A percentile compares a stretch with the other conserved stretches of the same genome.
Evolutionary conservation across 2,797 vertebrate species (phyloP).

Genomic region (Aulostomus chinensis): DNA sequence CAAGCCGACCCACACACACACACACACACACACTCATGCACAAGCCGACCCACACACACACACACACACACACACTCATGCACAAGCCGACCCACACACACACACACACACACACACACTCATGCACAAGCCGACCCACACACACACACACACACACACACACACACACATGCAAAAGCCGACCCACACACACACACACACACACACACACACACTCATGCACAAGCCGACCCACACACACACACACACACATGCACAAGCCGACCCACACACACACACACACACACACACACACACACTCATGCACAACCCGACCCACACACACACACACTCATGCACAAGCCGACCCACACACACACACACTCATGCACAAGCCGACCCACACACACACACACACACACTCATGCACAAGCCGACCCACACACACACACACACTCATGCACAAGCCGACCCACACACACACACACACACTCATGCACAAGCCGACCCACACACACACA

Average conservation of each 20-base stretch:
- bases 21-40: too few species aligned
- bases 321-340: neutral
- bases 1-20: too few species aligned
- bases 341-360: too few species aligned
- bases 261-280: conserved; percentile 22
- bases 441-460: too few species aligned
- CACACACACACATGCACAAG: too few species aligned
- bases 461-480: too few species aligned
- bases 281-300: conserved; percentile 19
- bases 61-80: conserved; percentile 4
- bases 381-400: conserved; percentile 21
- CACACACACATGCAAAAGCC: neutral
- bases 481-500: conserved; percentile 22
- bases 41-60: conserved; percentile 33
- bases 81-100: neutral
- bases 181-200: neutral
- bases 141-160: conserved; percentile 35
- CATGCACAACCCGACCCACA: neutral
- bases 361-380: neutral
- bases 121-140: neutral
- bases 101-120: neutral
- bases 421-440: neutral
- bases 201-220: neutral
- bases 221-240: too few species aligned
- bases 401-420: neutral